phyloP scores from a whole-genome alignment of 2,888 invertebrate genomes.

The Exephanes ischioxanthus region DNA sequence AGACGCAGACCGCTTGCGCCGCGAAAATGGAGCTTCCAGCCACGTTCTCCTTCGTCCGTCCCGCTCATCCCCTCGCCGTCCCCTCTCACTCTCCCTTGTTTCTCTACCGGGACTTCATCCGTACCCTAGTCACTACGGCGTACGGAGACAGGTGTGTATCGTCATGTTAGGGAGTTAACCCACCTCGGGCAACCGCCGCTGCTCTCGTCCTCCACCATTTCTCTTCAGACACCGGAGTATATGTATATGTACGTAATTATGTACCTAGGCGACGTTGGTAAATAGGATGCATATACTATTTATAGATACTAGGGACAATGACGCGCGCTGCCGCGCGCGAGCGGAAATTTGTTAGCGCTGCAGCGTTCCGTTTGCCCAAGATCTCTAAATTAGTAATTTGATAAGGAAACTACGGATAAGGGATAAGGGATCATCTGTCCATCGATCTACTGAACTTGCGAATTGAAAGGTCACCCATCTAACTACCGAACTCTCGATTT shows the following conservation, averaged over 20 bases:
- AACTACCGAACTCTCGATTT: no score
- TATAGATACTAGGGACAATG: no score
- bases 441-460: no score
- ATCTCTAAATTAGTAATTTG: no score
- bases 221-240: neutral
- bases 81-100: slow-evolving; percentile 29
- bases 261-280: neutral
- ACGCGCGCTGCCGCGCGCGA: no score
- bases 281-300: neutral
- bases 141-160: slow-evolving; percentile 2
- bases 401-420: no score
- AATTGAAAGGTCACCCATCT: no score
- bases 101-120: slow-evolving; percentile 24
- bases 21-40: slow-evolving; percentile 51
- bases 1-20: slow-evolving; percentile 63
- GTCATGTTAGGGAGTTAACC: neutral
- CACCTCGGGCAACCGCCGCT: slow-evolving; percentile 25
- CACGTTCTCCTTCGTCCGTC: slow-evolving; percentile 39
- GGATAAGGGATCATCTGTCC: no score
- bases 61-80: slow-evolving; percentile 23
- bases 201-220: slow-evolving; percentile 8
- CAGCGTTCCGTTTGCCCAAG: no score
- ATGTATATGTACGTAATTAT: neutral
- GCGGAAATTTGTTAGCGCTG: no score
- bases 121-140: neutral